Evolutionary conservation across 92 coral and sea anemone genomes (phyloP), one percentile per base, ranked within the genome.

Genomic region (Bergia sp.): DNA sequence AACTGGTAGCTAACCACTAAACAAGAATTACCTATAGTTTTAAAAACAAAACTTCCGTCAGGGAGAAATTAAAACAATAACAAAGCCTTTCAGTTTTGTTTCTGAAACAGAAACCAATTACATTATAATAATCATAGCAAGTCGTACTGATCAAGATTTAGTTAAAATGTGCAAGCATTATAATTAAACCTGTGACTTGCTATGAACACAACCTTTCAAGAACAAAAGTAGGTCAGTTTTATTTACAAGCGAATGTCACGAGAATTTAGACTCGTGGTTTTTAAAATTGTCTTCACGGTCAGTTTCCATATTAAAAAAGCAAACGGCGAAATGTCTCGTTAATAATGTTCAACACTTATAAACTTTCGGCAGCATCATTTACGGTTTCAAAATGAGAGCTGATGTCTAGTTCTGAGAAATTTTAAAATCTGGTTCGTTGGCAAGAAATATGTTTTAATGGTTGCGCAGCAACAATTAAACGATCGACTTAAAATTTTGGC

Each of bases 181-280:
- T 81, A 81, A 40, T 61, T 15, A 81, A 80, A 37, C 15, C 65
- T 9, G 45, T 37, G 43, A 74, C 78, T 16, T 11, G 43, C 43
- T 37, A 38, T 74, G 21, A 11, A 74, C 23, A 74, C 20, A 38
- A 38, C 4, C 41, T 37, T 4, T 61, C 23, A 61, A 73, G 77
- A 37, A 12, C 43, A 73, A 29, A 10, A 73, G 74, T 5, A 36
- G 3, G 18, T 37, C 3, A 5, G n/a, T 73, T 15, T 73, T 73
- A 15, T 73, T 73, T 73, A 73, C 77, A 38, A 73, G 77, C 77
- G 39, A 73, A 38, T 73, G 77, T 73, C 77, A 73, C 77, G 77
- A 73, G 13, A 73, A 36, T 10, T 7, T 23, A 38, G 4, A 37
- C 39, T 73, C 5, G 39, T 73, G 69, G 69, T 21, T 61, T 3